These are phyloP conservation scores for Chloromyia formosa DNA, from an alignment of 2,888 invertebrate species.

Conservation along the genomic window DNA sequence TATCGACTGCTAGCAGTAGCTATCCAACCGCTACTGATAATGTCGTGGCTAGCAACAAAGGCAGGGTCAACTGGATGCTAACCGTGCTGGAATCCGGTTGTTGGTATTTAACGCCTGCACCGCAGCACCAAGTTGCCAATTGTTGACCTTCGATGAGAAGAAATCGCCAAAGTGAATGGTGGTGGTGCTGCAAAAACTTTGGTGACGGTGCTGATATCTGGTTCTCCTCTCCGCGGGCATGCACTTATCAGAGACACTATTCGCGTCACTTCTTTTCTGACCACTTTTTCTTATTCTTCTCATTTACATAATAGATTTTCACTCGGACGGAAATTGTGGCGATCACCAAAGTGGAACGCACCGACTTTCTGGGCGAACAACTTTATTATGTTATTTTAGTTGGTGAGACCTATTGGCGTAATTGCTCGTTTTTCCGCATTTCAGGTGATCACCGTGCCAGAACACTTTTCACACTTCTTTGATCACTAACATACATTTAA, in stretches of 20 bases:
- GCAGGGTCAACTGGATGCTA: slow-evolving; percentile 38
- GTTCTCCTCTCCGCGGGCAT: slow-evolving; percentile 8
- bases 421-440: slow-evolving; percentile 34
- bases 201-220: slow-evolving; percentile 12
- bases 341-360: slow-evolving; percentile 37
- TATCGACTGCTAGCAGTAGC: not conserved
- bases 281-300: slow-evolving; percentile 6
- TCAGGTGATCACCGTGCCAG: slow-evolving; percentile 19
- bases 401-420: not conserved
- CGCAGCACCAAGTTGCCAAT: slow-evolving; percentile 10
- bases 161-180: slow-evolving; percentile 27
- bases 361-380: slow-evolving; percentile 15
- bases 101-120: not conserved
- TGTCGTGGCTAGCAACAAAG: slow-evolving; percentile 2
- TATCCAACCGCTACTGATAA: not conserved
- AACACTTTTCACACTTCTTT: slow-evolving; percentile 38
- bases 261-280: not conserved
- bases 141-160: slow-evolving; percentile 19
- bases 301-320: slow-evolving; percentile 31
- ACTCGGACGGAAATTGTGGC: slow-evolving; percentile 3
- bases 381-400: slow-evolving; percentile 13
- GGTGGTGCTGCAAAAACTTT: not conserved
- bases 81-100: slow-evolving; percentile 10
- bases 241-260: not conserved
- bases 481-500: slow-evolving; percentile 13